These are phyloP conservation scores for Danaus plexippus DNA, from an alignment of 1,140 invertebrate genomes.

Conservation along the genomic window DNA sequence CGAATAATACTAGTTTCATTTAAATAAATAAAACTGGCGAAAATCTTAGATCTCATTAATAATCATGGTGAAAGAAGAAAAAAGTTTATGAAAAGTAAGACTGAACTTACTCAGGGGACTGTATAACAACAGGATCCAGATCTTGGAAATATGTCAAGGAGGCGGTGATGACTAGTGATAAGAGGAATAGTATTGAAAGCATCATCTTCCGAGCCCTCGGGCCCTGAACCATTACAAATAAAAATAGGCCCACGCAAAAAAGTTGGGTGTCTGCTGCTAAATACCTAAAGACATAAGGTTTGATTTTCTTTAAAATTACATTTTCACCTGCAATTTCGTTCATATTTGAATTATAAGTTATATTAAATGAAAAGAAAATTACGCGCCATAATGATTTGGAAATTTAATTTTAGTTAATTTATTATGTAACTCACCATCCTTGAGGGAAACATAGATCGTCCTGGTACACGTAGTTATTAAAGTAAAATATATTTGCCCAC, in stretches of 20 bases:
- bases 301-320: too few relatives aligned
- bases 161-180: conserved; percentile 35
- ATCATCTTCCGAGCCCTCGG: conserved; percentile 24
- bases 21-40: too few relatives aligned
- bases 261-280: conserved; percentile 58
- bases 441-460: conserved; percentile 42
- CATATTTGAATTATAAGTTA: too few relatives aligned
- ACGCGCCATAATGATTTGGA: too few relatives aligned
- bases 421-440: conserved; percentile 43
- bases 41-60: too few relatives aligned
- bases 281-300: conserved; percentile 38
- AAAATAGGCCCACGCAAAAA: conserved; percentile 43
- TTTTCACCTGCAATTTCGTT: too few relatives aligned
- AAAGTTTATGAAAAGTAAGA: too few relatives aligned
- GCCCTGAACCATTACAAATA: conserved; percentile 37
- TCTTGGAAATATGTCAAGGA: conserved; percentile 48
- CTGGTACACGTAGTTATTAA: conserved; percentile 73
- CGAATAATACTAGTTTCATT: too few relatives aligned
- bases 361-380: too few relatives aligned
- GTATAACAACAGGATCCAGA: conserved; percentile 44
- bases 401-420: background rate
- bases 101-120: conserved; percentile 58
- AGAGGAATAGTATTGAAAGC: conserved; percentile 28
- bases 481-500: conserved; percentile 78
- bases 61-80: background rate